Conservation (phyloP, 2,888 invertebrate species). For the Saturnia japonica region DNA sequence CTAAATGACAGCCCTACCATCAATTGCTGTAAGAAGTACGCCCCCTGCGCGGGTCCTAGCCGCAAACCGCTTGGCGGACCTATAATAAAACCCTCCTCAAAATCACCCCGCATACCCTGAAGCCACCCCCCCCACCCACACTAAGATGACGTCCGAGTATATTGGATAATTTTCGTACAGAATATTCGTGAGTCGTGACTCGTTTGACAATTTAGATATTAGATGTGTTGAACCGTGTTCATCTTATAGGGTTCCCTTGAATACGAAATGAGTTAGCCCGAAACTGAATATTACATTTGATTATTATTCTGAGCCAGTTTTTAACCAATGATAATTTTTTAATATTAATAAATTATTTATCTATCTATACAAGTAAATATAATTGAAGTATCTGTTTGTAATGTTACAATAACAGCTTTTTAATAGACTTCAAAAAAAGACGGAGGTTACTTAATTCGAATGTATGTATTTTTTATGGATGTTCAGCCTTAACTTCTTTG, state of each 20-base stretch:
- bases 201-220: slow-evolving; percentile 69
- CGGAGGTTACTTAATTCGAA: too few species aligned
- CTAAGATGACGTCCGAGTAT: slow-evolving; percentile 70
- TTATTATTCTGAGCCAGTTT: slow-evolving; percentile 1
- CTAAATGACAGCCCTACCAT: slow-evolving; percentile 60
- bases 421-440: too few species aligned
- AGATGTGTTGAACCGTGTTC: slow-evolving; percentile 24
- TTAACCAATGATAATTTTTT: background rate
- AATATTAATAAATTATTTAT: background rate
- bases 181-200: slow-evolving; percentile 57
- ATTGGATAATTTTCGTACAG: slow-evolving; percentile 75
- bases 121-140: slow-evolving; percentile 57
- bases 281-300: background rate
- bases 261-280: slow-evolving; percentile 6
- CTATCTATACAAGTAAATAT: too few species aligned
- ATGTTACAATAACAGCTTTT: too few species aligned
- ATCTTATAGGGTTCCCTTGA: slow-evolving; percentile 20
- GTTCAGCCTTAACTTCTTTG: too few species aligned
- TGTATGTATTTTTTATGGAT: too few species aligned
- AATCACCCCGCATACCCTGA: slow-evolving; percentile 32
- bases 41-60: slow-evolving; percentile 51
- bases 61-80: slow-evolving; percentile 60
- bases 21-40: slow-evolving; percentile 69
- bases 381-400: too few species aligned
- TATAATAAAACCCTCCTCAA: slow-evolving; percentile 69